Evolutionary conservation across 2,888 invertebrate species (phyloP), one percentile per base, ranked within the genome.

Genomic region (Torymus aiolomorphi): DNA sequence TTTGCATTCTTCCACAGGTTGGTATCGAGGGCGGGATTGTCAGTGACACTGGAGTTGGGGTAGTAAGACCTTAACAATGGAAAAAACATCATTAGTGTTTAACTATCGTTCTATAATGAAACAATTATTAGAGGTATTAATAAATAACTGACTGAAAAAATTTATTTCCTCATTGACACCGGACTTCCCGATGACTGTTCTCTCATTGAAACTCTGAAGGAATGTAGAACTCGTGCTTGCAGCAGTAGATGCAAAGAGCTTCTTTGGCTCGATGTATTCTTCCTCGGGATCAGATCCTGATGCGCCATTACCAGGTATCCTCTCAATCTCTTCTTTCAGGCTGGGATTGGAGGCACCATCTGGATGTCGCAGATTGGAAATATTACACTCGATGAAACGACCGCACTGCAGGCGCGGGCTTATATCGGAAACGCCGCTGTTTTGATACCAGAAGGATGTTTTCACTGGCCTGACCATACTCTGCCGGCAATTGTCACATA

Each of bases 261-360:
- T 89, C 79, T 90, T 90, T 4, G 89, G 89, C 90, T 93, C 85
- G 90, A 90, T 84, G 82, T 90, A 91, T 82, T 90, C 89, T 79
- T 89, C 90, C 72, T 93, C 93, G 78, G 92, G 92, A 89, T 94
- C 94, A n/a, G 92, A 92, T 80, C 89, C 92, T n/a, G 93, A 92
- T 12, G 93, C 93, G 5, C 94, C 94, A 81, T 92, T 94, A 14
- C 94, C 94, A 0, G 94, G 93, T 83, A 93, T 89, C 86, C 93
- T 92, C 85, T 92, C 92, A 74, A 90, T 89, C 89, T 94, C 94
- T 89, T 95, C 95, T 77, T 94, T 93, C 86, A 97, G 92, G 91
- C 97, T 97, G 18, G 97, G 97, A 92, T 97, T 97, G 31, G 97
- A 97, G 71, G 97, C 97, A 66, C 97, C 97, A 87, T 97, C 97